Conservation (phyloP, 2,888 invertebrate species). For the Liopterus haemorrhoidalis region DNA sequence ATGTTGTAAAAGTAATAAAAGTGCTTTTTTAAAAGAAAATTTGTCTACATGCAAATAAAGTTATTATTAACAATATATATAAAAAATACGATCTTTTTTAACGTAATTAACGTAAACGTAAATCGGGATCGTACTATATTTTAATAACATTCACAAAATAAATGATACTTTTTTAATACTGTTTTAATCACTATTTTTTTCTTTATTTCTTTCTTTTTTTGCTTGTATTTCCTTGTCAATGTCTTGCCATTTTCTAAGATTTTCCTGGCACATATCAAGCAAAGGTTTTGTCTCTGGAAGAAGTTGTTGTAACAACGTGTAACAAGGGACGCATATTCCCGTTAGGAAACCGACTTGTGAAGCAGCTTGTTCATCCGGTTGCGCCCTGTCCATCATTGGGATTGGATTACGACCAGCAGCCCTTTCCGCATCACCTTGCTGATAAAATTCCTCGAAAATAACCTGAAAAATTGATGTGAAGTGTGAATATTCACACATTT, state of each 20-base stretch:
- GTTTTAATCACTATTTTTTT: conserved; percentile 19
- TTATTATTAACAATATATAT: not conserved
- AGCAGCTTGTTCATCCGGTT: conserved; percentile 66
- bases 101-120: not conserved
- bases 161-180: not conserved
- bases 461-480: too few species aligned
- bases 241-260: conserved; percentile 58
- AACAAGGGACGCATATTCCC: conserved; percentile 78
- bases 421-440: conserved; percentile 53
- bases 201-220: conserved; percentile 30
- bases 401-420: conserved; percentile 58
- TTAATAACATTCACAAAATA: not conserved
- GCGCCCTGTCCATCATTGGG: conserved; percentile 62
- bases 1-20: not conserved
- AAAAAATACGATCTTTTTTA: not conserved
- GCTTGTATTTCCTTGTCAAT: conserved; percentile 38
- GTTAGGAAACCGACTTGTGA: conserved; percentile 77
- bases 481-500: too few species aligned
- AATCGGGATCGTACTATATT: not conserved
- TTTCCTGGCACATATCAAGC: conserved; percentile 58
- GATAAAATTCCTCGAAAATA: conserved; percentile 77
- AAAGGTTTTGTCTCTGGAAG: conserved; percentile 67
- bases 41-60: not conserved
- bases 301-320: conserved; percentile 59
- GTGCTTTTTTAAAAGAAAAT: not conserved